Percentiles rank a stretch among this genome's conserved stretches.
Conservation (phyloP, 1,140 invertebrate species). For the Maconellicoccus hirsutus region DNA sequence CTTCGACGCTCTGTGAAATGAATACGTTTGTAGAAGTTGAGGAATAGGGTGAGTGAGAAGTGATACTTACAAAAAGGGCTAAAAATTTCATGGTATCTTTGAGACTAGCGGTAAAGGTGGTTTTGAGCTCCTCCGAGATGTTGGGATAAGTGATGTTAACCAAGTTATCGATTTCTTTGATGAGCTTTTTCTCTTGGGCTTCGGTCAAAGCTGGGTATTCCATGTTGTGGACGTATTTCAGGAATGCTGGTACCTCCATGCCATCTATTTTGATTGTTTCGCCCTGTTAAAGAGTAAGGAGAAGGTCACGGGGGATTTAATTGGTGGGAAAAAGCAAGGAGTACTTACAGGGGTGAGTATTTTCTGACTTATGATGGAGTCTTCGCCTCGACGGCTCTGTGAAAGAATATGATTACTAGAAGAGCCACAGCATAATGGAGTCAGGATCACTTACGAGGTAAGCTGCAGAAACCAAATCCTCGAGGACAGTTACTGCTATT, state of each 20-base stretch:
- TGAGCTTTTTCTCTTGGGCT: neutral
- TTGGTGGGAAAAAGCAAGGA: no score
- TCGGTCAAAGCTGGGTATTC: neutral
- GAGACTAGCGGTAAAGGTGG: neutral
- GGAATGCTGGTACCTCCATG: neutral
- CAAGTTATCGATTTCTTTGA: neutral
- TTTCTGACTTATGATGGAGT: no score
- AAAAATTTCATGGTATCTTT: neutral
- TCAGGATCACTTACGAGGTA: neutral
- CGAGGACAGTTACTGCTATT: neutral
- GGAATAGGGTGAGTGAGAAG: neutral
- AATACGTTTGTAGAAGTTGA: neutral
- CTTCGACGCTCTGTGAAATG: neutral
- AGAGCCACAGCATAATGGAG: no score
- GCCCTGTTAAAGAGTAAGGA: neutral
- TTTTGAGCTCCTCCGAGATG: neutral
- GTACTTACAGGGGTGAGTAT: no score
- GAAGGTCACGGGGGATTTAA: no score
- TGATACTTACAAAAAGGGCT: neutral
- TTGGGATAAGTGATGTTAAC: neutral
- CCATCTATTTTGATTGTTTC: neutral
- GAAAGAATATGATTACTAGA: no score
- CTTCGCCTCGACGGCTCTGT: no score
- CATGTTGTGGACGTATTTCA: neutral
- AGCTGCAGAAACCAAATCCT: neutral